Evolutionary conservation across 2,797 vertebrate genomes (phyloP).

Genomic region (Ciconia nigra): DNA sequence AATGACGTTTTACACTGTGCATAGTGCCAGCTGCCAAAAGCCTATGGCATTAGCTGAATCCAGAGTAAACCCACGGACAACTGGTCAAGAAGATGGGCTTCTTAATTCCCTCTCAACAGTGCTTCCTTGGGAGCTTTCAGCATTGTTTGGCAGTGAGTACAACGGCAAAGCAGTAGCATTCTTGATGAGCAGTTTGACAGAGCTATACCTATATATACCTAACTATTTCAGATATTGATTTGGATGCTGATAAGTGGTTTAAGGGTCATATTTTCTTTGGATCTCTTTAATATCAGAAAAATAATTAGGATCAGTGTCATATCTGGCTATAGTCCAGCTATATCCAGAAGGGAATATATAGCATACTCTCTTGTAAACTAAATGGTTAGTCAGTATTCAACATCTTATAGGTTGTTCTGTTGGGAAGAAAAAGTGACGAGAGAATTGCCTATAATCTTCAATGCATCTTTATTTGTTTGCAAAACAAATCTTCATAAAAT

Average conservation of each 20-base stretch:
- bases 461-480: background rate
- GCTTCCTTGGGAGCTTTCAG: background rate
- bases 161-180: background rate
- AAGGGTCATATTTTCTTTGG: background rate
- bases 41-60: slow-evolving; percentile 79
- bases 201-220: background rate
- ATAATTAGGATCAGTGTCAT: background rate
- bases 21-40: slow-evolving; percentile 77
- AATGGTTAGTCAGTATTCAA: background rate
- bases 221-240: background rate
- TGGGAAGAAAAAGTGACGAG: background rate
- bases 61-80: slow-evolving; percentile 70
- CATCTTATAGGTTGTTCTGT: background rate
- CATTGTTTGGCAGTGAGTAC: background rate
- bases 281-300: background rate
- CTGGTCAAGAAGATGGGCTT: slow-evolving; percentile 44
- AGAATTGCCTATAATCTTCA: background rate
- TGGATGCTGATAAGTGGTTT: background rate
- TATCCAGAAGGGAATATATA: background rate
- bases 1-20: slow-evolving; percentile 83
- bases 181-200: background rate
- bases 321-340: background rate
- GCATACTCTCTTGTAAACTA: background rate
- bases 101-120: slow-evolving; percentile 34
- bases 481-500: background rate